Conservation (phyloP, 2,113 vertebrate genomes). For the Halichoeres trimaculatus region DNA sequence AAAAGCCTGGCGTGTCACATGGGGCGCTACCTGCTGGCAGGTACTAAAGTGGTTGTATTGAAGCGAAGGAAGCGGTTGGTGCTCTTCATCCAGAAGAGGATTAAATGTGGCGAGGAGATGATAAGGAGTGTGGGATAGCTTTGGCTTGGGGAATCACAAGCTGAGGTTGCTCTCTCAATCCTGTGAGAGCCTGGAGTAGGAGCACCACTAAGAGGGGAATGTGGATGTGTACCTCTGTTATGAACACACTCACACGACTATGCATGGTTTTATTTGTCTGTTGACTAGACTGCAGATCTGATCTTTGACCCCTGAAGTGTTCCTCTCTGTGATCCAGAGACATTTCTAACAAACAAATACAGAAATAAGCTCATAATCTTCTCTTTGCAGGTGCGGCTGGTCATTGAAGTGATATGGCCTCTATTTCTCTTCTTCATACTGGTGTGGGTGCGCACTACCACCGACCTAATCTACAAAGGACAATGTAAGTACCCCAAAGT, state of each 20-base stretch:
- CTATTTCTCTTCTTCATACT: constrained; percentile 97
- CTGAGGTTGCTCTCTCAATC: constrained; percentile 46
- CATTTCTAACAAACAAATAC: constrained; percentile 1
- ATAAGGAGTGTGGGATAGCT: constrained; percentile 42
- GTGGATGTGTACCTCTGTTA: neutral
- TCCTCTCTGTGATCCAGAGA: no score
- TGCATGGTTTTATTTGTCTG: neutral
- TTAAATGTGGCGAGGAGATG: constrained; percentile 38
- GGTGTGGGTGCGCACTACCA: constrained; percentile 91
- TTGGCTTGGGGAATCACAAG: constrained; percentile 30
- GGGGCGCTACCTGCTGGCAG: constrained; percentile 23
- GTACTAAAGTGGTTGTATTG: constrained; percentile 49
- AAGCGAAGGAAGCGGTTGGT: constrained; percentile 27
- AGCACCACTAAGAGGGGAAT: constrained; percentile 6
- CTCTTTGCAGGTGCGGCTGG: constrained; percentile 87
- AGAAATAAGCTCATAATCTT: constrained; percentile 18
- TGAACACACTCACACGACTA: neutral
- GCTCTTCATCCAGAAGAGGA: constrained; percentile 52
- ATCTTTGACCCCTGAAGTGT: neutral
- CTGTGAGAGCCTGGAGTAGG: constrained; percentile 27
- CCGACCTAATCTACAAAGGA: constrained; percentile 88
- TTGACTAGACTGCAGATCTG: neutral
- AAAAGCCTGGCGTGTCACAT: constrained; percentile 30
- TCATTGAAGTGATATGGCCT: constrained; percentile 94
- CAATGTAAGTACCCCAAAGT: constrained; percentile 90